Percentiles rank a stretch among this genome's conserved stretches.
phyloP scores from a whole-genome alignment of 2,797 vertebrate genomes.

The Emydoidea blandingii region DNA sequence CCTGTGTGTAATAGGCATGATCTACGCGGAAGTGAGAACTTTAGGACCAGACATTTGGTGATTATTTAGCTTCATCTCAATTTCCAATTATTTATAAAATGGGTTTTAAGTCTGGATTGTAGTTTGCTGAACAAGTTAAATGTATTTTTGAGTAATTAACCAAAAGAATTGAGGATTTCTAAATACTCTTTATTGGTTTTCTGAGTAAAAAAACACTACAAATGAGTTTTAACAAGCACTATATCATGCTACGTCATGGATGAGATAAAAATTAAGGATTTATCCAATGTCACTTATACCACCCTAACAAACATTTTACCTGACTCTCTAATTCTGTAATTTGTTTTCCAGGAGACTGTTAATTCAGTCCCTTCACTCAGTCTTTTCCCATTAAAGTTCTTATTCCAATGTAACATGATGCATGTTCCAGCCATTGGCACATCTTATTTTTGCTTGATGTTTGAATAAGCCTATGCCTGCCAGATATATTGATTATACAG shows the following conservation, averaged over 20 bases:
- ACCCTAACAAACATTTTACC: background rate
- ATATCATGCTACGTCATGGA: background rate
- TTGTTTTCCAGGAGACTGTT: background rate
- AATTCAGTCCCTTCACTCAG: background rate
- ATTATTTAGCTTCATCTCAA: too few relatives aligned
- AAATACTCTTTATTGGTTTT: background rate
- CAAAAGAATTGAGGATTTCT: background rate
- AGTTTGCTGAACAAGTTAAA: background rate
- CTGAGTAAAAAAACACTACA: background rate
- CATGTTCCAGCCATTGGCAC: background rate
- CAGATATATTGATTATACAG: background rate
- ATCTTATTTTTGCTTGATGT: background rate
- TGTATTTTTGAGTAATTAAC: background rate
- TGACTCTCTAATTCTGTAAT: background rate
- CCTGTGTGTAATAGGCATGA: background rate
- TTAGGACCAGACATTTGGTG: background rate
- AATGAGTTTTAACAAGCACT: accelerated
- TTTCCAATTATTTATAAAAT: background rate
- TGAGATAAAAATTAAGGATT: background rate
- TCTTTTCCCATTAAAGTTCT: background rate
- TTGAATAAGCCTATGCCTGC: background rate
- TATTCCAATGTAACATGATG: background rate
- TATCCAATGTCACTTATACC: too few relatives aligned
- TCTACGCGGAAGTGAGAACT: background rate
- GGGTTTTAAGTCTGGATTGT: background rate